Conservation (phyloP, 2,888 invertebrate species). For the Chydorus sphaericus region DNA sequence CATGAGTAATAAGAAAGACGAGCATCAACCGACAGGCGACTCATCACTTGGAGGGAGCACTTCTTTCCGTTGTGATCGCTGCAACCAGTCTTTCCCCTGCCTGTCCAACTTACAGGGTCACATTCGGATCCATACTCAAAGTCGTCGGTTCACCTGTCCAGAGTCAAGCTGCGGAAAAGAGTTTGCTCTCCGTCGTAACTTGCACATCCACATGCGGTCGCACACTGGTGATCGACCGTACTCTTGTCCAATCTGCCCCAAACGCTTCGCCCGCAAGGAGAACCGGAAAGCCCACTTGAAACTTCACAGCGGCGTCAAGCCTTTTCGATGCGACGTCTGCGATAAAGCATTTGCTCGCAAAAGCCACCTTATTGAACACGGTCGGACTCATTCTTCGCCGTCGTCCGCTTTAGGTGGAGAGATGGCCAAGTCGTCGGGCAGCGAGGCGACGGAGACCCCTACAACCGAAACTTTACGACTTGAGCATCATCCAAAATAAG, state of each 20-base stretch:
- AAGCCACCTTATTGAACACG: slow-evolving; percentile 22
- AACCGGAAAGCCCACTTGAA: slow-evolving; percentile 30
- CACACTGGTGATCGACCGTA: slow-evolving; percentile 32
- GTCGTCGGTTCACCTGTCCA: slow-evolving; percentile 28
- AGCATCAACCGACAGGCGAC: background rate
- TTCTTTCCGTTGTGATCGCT: slow-evolving; percentile 30
- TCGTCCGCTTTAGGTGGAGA: background rate
- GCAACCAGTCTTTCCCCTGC: slow-evolving; percentile 32
- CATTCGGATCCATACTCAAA: slow-evolving; percentile 31
- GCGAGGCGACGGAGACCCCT: too few relatives aligned
- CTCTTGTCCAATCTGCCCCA: slow-evolving; percentile 32
- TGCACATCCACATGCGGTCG: slow-evolving; percentile 30
- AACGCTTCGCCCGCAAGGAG: slow-evolving; percentile 30
- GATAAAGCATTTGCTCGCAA: slow-evolving; percentile 25
- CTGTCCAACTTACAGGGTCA: slow-evolving; percentile 35
- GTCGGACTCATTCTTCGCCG: slow-evolving; percentile 6
- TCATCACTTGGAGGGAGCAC: slow-evolving; percentile 22
- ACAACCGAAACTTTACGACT: too few relatives aligned
- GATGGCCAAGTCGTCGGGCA: background rate
- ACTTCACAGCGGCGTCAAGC: slow-evolving; percentile 25
- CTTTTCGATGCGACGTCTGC: slow-evolving; percentile 24
- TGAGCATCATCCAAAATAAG: too few relatives aligned
- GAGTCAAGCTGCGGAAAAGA: slow-evolving; percentile 28
- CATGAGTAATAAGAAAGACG: too few relatives aligned
- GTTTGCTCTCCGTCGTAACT: slow-evolving; percentile 26